Percentiles rank a stretch among this genome's conserved stretches.
Conservation (phyloP, 2,888 invertebrate species). For the Drosophila neonasuta region DNA sequence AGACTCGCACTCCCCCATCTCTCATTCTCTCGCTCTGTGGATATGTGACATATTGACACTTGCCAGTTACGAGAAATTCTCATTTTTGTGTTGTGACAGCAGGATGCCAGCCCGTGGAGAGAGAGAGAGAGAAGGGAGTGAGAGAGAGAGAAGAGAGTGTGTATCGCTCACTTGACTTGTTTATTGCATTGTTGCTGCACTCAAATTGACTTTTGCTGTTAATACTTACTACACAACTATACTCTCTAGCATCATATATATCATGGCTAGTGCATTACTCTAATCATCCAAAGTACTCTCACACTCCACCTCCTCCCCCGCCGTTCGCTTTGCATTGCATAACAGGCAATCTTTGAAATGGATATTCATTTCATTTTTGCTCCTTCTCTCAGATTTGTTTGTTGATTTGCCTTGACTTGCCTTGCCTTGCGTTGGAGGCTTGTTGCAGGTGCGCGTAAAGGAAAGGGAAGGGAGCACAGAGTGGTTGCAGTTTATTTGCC, state of each 20-base stretch:
- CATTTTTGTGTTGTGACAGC: slow-evolving; percentile 10
- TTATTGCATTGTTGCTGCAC: slow-evolving; percentile 36
- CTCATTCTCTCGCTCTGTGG: slow-evolving; percentile 4
- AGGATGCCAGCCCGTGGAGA: neutral
- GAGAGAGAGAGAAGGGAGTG: neutral
- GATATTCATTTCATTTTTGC: slow-evolving; percentile 58
- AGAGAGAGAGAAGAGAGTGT: neutral
- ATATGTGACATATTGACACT: slow-evolving; percentile 64
- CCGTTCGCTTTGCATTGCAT: slow-evolving; percentile 29
- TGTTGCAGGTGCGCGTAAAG: slow-evolving; percentile 33
- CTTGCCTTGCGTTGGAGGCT: neutral
- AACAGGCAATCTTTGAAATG: slow-evolving; percentile 67
- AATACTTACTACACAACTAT: slow-evolving; percentile 43
- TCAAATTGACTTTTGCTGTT: slow-evolving; percentile 68
- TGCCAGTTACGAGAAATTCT: slow-evolving; percentile 27
- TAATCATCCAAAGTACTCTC: slow-evolving; percentile 54
- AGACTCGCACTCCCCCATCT: slow-evolving; percentile 25
- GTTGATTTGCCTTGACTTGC: slow-evolving; percentile 9
- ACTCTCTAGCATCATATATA: slow-evolving; percentile 14
- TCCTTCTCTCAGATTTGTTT: slow-evolving; percentile 28
- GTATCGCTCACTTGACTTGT: slow-evolving; percentile 18
- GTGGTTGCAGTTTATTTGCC: slow-evolving; percentile 11
- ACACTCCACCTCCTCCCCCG: too few relatives aligned
- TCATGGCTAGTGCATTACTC: slow-evolving; percentile 67
- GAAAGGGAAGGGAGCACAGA: neutral